Evolutionary conservation across 2,797 vertebrate species (phyloP).

Genomic region (Rhinoraja longicauda): DNA sequence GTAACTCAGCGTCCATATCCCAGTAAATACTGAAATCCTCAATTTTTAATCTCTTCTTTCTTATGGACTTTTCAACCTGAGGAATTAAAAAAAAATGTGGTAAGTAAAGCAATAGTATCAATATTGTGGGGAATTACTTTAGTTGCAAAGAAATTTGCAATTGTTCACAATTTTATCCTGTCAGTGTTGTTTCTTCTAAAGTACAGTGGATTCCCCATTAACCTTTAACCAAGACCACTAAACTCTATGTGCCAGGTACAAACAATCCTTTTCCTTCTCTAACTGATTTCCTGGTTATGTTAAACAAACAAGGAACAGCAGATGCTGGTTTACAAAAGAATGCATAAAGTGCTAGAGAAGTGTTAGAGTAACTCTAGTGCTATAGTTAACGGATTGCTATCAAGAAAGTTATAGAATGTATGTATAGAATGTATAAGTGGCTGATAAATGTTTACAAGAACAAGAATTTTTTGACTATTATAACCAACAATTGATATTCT

Average conservation of each 20-base stretch:
- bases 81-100: slow-evolving; percentile 41
- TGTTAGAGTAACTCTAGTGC: too few relatives aligned
- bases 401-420: neutral
- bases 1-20: slow-evolving; percentile 75
- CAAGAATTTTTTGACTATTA: neutral
- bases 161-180: neutral
- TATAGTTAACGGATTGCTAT: neutral
- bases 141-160: neutral
- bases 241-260: neutral
- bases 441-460: neutral
- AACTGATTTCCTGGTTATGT: neutral
- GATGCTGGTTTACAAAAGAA: too few relatives aligned
- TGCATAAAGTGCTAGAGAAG: too few relatives aligned
- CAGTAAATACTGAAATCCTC: slow-evolving; percentile 90
- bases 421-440: neutral
- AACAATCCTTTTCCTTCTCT: neutral
- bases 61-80: slow-evolving; percentile 78
- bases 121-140: neutral
- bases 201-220: neutral
- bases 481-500: neutral
- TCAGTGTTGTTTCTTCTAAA: neutral
- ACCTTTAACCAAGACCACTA: neutral
- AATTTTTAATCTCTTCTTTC: slow-evolving; percentile 87
- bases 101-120: neutral
- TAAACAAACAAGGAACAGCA: neutral